Evolutionary conservation across 1,140 invertebrate genomes (phyloP).

Genomic region (Pseudomyrmex pallidus): DNA sequence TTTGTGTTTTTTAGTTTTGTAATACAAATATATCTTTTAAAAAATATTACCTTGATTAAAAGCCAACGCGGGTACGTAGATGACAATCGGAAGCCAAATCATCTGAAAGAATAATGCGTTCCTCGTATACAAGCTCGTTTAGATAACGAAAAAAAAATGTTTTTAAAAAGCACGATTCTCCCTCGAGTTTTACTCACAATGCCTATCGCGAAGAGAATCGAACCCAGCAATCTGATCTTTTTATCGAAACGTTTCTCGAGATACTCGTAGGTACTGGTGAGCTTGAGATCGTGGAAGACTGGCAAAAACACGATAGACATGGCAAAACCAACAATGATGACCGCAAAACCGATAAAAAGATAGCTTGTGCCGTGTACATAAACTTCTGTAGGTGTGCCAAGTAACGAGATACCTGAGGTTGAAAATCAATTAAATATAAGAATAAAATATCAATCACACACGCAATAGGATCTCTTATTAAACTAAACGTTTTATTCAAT

Average conservation of each 20-base stretch:
- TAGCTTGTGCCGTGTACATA: slow-evolving; percentile 92
- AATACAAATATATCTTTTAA: no score
- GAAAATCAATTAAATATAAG: background rate
- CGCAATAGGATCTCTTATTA: no score
- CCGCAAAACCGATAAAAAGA: slow-evolving; percentile 87
- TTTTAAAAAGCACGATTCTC: background rate
- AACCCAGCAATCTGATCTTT: slow-evolving; percentile 90
- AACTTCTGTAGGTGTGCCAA: slow-evolving; percentile 94
- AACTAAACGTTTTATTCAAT: no score
- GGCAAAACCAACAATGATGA: slow-evolving; percentile 88
- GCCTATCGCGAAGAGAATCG: slow-evolving; percentile 89
- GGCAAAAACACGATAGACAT: slow-evolving; percentile 91
- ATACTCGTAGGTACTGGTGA: slow-evolving; percentile 95
- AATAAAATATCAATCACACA: background rate
- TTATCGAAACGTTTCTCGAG: slow-evolving; percentile 91
- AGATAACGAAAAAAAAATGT: no score
- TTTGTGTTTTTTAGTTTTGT: no score
- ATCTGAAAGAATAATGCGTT: slow-evolving; percentile 85
- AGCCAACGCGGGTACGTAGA: slow-evolving; percentile 90
- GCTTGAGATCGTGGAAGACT: slow-evolving; percentile 91
- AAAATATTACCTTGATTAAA: slow-evolving; percentile 90
- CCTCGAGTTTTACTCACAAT: slow-evolving; percentile 86
- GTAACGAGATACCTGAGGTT: slow-evolving; percentile 87
- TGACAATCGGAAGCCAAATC: slow-evolving; percentile 89
- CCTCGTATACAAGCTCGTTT: slow-evolving; percentile 54